Evolutionary conservation across 2,888 invertebrate genomes (phyloP).

Genomic region (Macrosoma leucophasiata): DNA sequence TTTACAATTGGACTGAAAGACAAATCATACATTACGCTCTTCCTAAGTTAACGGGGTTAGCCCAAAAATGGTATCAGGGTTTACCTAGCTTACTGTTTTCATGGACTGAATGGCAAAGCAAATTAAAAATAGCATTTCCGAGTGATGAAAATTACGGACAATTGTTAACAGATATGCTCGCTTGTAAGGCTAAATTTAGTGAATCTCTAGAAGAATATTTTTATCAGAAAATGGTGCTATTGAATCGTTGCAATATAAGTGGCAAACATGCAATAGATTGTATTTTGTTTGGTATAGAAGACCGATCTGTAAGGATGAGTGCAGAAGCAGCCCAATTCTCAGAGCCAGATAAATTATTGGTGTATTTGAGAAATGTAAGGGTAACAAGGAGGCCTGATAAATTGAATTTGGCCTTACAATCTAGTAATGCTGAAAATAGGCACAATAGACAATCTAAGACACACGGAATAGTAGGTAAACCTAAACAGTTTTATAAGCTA

Average conservation of each 20-base stretch:
- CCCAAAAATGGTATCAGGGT: constrained; percentile 29
- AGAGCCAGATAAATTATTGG: constrained; percentile 1
- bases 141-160: constrained; percentile 28
- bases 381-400: too few relatives aligned
- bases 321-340: not conserved
- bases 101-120: constrained; percentile 30
- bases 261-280: constrained; percentile 12
- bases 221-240: constrained; percentile 19
- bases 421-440: too few relatives aligned
- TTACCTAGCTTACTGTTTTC: constrained; percentile 22
- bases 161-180: constrained; percentile 27
- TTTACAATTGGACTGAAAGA: constrained; percentile 28
- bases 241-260: constrained; percentile 20
- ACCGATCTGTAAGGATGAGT: not conserved
- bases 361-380: not conserved
- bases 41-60: constrained; percentile 25
- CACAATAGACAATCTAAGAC: too few relatives aligned
- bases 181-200: constrained; percentile 14
- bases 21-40: constrained; percentile 20
- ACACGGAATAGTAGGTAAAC: too few relatives aligned
- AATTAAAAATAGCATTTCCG: constrained; percentile 26
- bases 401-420: too few relatives aligned
- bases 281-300: constrained; percentile 9
- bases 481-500: too few relatives aligned
- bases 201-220: constrained; percentile 21